phyloP scores from a whole-genome alignment of 2,888 invertebrate species.

The Lysandra bellargus region DNA sequence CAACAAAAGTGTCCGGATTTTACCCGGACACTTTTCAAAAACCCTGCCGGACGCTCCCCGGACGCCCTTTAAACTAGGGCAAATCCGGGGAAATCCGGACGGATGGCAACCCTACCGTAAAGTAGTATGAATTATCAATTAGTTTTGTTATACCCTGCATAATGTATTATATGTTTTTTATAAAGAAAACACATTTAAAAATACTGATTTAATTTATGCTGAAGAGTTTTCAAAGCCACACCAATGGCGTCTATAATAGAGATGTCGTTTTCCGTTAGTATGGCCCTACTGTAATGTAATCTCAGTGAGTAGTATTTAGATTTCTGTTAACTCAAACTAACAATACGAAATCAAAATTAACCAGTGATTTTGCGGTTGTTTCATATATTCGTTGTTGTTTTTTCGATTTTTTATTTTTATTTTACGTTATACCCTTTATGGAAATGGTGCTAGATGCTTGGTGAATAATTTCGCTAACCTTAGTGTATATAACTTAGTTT shows the following conservation, averaged over 20 bases:
- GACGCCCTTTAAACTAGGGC: too few species aligned
- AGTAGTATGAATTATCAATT: too few species aligned
- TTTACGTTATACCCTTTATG: constrained; percentile 64
- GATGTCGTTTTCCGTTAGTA: not conserved
- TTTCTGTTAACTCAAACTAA: constrained; percentile 51
- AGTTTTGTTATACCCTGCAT: too few species aligned
- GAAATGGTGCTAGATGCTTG: constrained; percentile 79
- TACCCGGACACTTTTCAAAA: too few species aligned
- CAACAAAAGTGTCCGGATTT: too few species aligned
- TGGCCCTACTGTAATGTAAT: constrained; percentile 48
- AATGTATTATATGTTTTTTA: too few species aligned
- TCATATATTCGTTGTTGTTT: constrained; percentile 56
- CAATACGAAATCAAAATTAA: constrained; percentile 56
- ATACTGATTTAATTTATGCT: too few species aligned
- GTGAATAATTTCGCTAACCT: constrained; percentile 52
- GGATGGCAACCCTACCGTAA: too few species aligned
- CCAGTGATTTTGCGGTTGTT: constrained; percentile 56
- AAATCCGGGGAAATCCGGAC: too few species aligned
- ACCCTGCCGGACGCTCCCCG: too few species aligned
- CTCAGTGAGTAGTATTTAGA: constrained; percentile 61
- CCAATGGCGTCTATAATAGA: not conserved
- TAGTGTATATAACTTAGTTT: constrained; percentile 62
- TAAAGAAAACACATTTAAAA: too few species aligned
- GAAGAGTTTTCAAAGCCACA: not conserved
- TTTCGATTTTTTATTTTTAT: constrained; percentile 48